Percentiles rank a stretch among this genome's conserved stretches.
phyloP scores from a whole-genome alignment of 2,113 vertebrate genomes.

The Telmatochromis sp. region DNA sequence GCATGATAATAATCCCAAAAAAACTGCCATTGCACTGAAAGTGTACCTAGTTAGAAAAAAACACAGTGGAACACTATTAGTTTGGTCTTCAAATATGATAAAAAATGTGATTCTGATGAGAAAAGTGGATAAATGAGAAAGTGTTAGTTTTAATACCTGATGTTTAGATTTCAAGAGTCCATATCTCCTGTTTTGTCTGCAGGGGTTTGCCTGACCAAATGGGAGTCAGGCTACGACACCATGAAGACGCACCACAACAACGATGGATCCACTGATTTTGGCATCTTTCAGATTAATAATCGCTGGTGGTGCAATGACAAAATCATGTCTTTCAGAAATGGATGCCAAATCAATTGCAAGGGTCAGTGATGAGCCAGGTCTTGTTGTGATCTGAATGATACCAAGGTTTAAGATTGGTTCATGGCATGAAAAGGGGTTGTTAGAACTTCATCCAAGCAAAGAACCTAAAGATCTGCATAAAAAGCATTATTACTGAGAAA shows the following conservation, averaged over 20 bases:
- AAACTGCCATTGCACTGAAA: neutral
- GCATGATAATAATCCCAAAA: neutral
- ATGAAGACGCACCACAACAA: neutral
- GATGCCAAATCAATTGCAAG: neutral
- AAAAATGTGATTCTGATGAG: neutral
- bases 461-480: neutral
- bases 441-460: neutral
- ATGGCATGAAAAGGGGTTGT: neutral
- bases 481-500: neutral
- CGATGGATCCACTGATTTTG: neutral
- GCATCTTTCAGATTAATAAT: slow-evolving; percentile 59
- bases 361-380: slow-evolving; percentile 1
- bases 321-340: neutral
- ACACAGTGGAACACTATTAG: neutral
- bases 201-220: neutral
- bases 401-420: neutral
- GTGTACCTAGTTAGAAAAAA: neutral
- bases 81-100: neutral
- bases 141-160: neutral
- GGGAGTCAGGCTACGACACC: neutral
- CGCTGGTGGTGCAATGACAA: slow-evolving; percentile 23
- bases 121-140: neutral
- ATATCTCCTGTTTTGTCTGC: neutral
- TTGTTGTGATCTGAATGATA: neutral
- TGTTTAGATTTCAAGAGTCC: neutral